Percentiles rank a stretch among this genome's conserved stretches.
These are phyloP conservation scores for Drosophila villosipedis DNA, from an alignment of 2,888 invertebrate species.

Conservation along the genomic window DNA sequence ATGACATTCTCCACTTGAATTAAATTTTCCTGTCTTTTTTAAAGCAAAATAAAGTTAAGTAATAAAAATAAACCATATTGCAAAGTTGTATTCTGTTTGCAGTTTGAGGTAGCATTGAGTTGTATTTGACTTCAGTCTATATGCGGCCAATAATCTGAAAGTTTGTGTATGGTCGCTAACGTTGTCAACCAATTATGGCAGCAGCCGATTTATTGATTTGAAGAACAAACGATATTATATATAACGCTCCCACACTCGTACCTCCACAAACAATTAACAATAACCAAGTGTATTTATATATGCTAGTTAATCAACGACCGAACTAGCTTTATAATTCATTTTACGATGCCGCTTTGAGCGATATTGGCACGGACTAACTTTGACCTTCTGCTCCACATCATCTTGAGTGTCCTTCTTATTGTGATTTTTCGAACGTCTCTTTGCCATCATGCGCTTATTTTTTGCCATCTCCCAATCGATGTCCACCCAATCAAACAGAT, in stretches of 20 bases:
- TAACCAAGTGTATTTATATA: conserved; percentile 6
- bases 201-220: conserved; percentile 31
- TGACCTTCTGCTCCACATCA: not conserved
- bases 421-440: conserved; percentile 6
- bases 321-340: not conserved
- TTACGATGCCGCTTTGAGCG: not conserved
- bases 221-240: conserved; percentile 29
- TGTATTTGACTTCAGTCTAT: not conserved
- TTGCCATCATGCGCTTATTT: not conserved
- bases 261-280: conserved; percentile 4
- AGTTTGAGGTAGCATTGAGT: not conserved
- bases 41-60: not conserved
- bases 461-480: conserved; percentile 21
- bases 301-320: conserved; percentile 42
- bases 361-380: not conserved
- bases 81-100: not conserved
- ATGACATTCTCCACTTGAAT: not conserved
- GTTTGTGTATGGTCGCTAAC: conserved; percentile 7
- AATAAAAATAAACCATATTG: not conserved
- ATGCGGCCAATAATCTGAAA: not conserved
- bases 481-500: conserved; percentile 58
- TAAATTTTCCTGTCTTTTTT: not conserved
- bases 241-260: conserved; percentile 1
- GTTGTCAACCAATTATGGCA: conserved; percentile 33
- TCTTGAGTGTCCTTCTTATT: not conserved